Evolutionary conservation across 2,113 vertebrate genomes (phyloP).

Genomic region (Rhegmatorhina hoffmannsi): DNA sequence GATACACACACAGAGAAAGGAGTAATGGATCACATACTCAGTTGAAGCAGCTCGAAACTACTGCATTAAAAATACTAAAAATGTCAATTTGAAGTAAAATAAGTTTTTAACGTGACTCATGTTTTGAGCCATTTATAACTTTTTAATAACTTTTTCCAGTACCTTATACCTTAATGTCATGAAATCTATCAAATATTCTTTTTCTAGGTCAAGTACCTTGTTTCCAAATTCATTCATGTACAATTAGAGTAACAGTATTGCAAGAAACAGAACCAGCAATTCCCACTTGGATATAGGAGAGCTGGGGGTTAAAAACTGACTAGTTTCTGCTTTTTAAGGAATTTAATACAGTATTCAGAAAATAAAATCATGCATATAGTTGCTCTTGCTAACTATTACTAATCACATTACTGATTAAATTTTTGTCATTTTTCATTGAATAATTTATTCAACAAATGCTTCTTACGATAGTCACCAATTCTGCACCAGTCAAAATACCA

Average conservation of each 20-base stretch:
- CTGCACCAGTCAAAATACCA: background rate
- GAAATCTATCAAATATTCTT: background rate
- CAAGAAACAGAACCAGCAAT: background rate
- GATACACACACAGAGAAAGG: background rate
- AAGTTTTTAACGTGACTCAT: background rate
- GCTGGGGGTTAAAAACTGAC: background rate
- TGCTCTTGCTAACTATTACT: background rate
- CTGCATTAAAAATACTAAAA: background rate
- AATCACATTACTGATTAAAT: background rate
- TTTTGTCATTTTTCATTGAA: background rate
- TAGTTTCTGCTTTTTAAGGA: background rate
- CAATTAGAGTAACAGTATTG: background rate
- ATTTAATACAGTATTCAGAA: background rate
- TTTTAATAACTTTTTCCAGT: background rate
- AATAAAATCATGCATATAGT: background rate
- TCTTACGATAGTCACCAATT: background rate
- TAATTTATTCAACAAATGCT: background rate
- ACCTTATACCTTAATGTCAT: background rate
- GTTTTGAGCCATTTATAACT: background rate
- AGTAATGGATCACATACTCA: background rate
- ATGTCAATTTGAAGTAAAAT: background rate
- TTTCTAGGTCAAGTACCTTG: background rate
- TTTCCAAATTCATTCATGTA: background rate
- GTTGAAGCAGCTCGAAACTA: background rate
- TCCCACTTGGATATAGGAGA: background rate